Base-by-base conservation (phyloP, 2,888 invertebrate genomes). In the Macaria liturata region DNA sequence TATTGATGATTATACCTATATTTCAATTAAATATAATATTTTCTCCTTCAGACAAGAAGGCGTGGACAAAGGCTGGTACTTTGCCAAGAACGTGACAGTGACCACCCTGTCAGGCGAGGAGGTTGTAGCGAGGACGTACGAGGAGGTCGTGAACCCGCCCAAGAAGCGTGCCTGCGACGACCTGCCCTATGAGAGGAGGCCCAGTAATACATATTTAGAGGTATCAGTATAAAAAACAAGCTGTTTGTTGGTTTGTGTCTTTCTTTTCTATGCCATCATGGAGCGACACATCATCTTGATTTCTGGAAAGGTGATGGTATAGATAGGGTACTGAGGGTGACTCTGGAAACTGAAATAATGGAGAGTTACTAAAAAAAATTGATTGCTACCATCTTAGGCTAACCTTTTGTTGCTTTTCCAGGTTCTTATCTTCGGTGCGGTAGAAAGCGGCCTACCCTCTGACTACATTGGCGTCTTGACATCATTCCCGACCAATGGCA, bases 151-250 rank as follows among this genome's bases (percentile, higher is more conserved):
- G 3, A 39, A 40, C 5, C 57, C 57, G 3, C 45, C 52, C 5
- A 49, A 52, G 2, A 32, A 32, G 30, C 30, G 45, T 4, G 4
- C 52, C 1, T 20, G 44, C 0, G 57, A 57, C 1, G 57, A 57
- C 9, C 49, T 57, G 7, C 57, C 57, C 20, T 40, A 49, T 4
- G 49, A 57, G 3, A 39, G 52, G 32, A n/a, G 57, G 7, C 57
- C 57, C 30, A 52, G 52, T 0, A 95, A 48, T 5, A 54, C 53
- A 40, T 58, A 58, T 45, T 40, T 52, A 4, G 42, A 50, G 46
- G 57, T 57, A n/a, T n/a, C n/a, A n/a, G n/a, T n/a, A n/a, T n/a
- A n/a, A n/a, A n/a, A n/a, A n/a, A n/a, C n/a, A n/a, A n/a, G n/a
- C n/a, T n/a, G n/a, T n/a, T n/a, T n/a, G n/a, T n/a, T n/a, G n/a